Conservation (phyloP, 1,140 invertebrate species). For the Doryteuthis pealeii region DNA sequence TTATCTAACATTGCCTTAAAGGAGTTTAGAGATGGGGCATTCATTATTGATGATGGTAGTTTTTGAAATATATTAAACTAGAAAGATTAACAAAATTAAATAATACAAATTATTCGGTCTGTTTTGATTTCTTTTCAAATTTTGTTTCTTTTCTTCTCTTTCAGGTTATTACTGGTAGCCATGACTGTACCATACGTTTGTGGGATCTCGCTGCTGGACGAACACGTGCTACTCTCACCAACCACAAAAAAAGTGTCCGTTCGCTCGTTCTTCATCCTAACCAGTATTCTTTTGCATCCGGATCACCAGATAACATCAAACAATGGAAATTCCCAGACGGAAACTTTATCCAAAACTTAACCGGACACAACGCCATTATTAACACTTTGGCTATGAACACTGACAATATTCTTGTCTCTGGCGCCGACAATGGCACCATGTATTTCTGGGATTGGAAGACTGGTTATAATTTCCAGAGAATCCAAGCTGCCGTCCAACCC, state of each 20-base stretch:
- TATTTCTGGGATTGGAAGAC: slow-evolving; percentile 99
- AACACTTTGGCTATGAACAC: slow-evolving; percentile 93
- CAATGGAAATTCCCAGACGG: slow-evolving; percentile 99
- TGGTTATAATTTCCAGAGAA: slow-evolving; percentile 95
- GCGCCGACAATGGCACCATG: slow-evolving; percentile 95
- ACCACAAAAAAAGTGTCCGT: slow-evolving; percentile 98
- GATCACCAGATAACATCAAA: slow-evolving; percentile 98
- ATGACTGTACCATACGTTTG: slow-evolving; percentile 78
- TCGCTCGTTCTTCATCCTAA: slow-evolving; percentile 89
- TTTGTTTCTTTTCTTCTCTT: slow-evolving; percentile 14
- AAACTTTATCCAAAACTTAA: slow-evolving; percentile 96
- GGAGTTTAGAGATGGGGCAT: too few relatives aligned
- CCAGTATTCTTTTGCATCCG: slow-evolving; percentile 94
- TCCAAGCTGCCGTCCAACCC: slow-evolving; percentile 91
- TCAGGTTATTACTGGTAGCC: slow-evolving; percentile 70
- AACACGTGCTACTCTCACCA: slow-evolving; percentile 91
- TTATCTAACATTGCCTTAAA: too few relatives aligned
- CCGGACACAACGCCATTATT: slow-evolving; percentile 96
- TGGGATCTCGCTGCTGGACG: slow-evolving; percentile 98
- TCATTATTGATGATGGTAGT: too few relatives aligned
- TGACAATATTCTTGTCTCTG: slow-evolving; percentile 94
- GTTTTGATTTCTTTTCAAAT: not conserved
- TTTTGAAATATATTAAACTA: too few relatives aligned
- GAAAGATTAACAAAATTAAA: too few relatives aligned
- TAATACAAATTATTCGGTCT: too few relatives aligned